Percentiles rank a stretch among this genome's conserved stretches.
These are phyloP conservation scores for Rhabdophis nuchalis DNA, from an alignment of 2,797 vertebrate species.

Conservation along the genomic window DNA sequence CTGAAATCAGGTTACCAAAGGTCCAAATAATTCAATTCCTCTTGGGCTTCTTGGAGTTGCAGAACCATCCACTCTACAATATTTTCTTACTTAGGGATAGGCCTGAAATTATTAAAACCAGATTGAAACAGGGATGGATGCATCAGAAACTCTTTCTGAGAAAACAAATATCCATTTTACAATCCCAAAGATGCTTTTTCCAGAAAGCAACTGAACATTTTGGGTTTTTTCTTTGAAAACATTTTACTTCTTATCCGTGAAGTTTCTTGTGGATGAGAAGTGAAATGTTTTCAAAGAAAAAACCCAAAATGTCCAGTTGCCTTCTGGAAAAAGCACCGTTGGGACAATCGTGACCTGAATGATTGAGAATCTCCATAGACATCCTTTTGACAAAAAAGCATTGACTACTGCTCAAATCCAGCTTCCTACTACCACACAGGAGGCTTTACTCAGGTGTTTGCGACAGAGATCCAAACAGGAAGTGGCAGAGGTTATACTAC, in stretches of 20 bases:
- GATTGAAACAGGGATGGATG: neutral
- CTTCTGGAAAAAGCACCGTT: neutral
- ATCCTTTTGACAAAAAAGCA: neutral
- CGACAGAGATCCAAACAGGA: neutral
- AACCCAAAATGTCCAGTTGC: neutral
- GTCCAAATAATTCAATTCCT: neutral
- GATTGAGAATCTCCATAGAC: neutral
- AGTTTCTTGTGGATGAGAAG: neutral
- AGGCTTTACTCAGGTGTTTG: neutral
- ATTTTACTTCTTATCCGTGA: neutral
- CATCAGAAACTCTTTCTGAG: neutral
- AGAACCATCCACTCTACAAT: neutral
- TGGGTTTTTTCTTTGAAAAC: neutral
- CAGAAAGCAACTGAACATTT: neutral
- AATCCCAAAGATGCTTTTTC: neutral
- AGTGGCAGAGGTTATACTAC: neutral
- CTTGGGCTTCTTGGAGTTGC: neutral
- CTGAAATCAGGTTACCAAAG: neutral
- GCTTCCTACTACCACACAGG: neutral
- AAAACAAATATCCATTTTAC: neutral
- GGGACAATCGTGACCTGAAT: neutral
- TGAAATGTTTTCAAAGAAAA: neutral
- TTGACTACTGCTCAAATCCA: neutral
- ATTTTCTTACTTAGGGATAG: neutral
- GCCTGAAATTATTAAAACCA: neutral